Percentiles rank a stretch among this genome's conserved stretches.
phyloP scores from a whole-genome alignment of 2,888 invertebrate species.

The Papilio elwesi region DNA sequence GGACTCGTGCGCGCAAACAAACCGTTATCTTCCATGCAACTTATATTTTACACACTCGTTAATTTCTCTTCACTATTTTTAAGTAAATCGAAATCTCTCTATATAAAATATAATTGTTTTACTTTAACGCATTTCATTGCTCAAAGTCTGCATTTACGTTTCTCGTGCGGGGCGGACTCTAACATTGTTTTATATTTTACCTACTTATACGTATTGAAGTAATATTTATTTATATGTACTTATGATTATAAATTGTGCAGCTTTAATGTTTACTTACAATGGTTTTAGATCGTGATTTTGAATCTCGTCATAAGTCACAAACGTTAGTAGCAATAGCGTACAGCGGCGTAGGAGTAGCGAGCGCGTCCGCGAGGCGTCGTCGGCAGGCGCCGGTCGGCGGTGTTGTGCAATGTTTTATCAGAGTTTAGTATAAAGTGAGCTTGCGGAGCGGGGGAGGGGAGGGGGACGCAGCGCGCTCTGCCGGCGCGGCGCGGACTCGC shows the following conservation, averaged over 20 bases:
- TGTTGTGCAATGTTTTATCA: conserved; percentile 71
- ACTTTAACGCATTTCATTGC: conserved; percentile 72
- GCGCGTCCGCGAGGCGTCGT: conserved; percentile 57
- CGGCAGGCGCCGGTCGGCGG: conserved; percentile 50
- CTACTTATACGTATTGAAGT: conserved; percentile 72
- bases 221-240: conserved; percentile 82
- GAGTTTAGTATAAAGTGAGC: conserved; percentile 56
- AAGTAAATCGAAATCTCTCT: conserved; percentile 63
- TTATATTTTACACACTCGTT: conserved; percentile 73
- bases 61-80: conserved; percentile 70
- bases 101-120: conserved; percentile 56
- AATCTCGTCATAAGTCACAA: conserved; percentile 85
- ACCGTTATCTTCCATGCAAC: conserved; percentile 60
- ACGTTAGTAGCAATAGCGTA: conserved; percentile 81
- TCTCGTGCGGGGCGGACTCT: conserved; percentile 64
- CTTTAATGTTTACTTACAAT: conserved; percentile 84
- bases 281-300: conserved; percentile 84
- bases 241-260: conserved; percentile 82
- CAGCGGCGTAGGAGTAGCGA: conserved; percentile 69
- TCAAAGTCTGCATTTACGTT: conserved; percentile 71
- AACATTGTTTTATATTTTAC: conserved; percentile 69
- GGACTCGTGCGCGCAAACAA: conserved; percentile 53
- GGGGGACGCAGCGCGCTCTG: conserved; percentile 32
- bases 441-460: conserved; percentile 31
- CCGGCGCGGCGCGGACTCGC: conserved; percentile 46